Evolutionary conservation across 1,140 invertebrate species (phyloP), one percentile per base, ranked within the genome.

Genomic region (Hyles vespertilio): DNA sequence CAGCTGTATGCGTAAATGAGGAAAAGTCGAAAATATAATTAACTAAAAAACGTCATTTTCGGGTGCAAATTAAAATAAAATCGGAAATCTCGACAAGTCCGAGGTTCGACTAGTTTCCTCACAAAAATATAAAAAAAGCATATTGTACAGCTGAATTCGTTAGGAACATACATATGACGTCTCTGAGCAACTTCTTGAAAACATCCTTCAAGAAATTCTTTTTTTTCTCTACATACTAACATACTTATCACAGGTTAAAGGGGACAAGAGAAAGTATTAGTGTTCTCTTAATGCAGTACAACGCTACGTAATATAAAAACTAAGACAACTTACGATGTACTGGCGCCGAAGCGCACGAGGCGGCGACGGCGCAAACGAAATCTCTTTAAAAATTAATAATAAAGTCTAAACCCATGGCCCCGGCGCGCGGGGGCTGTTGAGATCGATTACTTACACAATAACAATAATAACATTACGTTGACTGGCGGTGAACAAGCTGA

Each of bases 231-330:
- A 86, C 67, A 51, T 74, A 65, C 85, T 88, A 88, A 88, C 75
- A 77, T 88, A 86, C 85, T 86, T 86, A 88, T 88, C 85, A 88
- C 83, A 88, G 85, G 85, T 88, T 84, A 88, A 65, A 86, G 79
- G 85, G 85, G 85, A 88, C 83, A 87, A 87, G 85, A 88, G 81
- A 84, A 84, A 88, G 77, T 84, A 84, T 85, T 79, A 84, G 79
- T 79, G 79, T 86, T 84, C 83, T 85, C 81, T 87, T 72, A 78
- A 76, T 81, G 79, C 75, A 74, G 68, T 79, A 81, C 65, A 67
- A 34, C 76, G 69, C 74, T 70, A 74, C 70, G 71, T 78, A 71
- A 76, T 69, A 72, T 70, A 77, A 69, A 72, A 80, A 78, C 75
- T 84, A 81, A 85, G 74, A 84, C 79, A 83, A 85, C 77, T 84